Percentiles rank a stretch among this genome's conserved stretches.
Conservation (phyloP, 2,797 vertebrate genomes). For the Sciurus vulgaris region DNA sequence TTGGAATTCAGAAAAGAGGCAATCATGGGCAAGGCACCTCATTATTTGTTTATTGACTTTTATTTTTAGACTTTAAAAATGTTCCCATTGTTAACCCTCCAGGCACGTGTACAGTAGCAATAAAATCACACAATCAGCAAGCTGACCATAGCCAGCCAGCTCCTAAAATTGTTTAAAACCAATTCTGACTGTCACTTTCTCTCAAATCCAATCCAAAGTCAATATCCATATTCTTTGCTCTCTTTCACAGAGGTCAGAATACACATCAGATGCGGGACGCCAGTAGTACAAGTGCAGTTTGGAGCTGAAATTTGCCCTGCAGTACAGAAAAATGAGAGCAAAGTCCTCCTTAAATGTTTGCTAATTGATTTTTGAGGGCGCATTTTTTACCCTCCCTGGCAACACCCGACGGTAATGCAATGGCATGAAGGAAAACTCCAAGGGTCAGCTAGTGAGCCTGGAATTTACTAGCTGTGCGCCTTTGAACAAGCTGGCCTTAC, state of each 20-base stretch:
- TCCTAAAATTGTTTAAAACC: not conserved
- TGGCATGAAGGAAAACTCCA: not conserved
- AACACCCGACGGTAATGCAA: not conserved
- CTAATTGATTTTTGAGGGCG: not conserved
- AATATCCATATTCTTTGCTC: not conserved
- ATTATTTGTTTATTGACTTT: conserved; percentile 35
- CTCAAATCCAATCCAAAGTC: not conserved
- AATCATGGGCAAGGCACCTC: not conserved
- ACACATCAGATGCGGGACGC: no score
- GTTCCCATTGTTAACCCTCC: not conserved
- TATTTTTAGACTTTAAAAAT: conserved; percentile 64
- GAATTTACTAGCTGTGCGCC: no score
- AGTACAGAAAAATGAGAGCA: not conserved
- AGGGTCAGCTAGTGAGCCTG: accelerated
- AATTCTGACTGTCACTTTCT: not conserved
- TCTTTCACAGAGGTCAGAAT: not conserved
- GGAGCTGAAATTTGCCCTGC: not conserved
- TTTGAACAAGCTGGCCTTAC: not conserved
- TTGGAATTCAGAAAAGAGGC: not conserved
- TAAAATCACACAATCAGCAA: not conserved
- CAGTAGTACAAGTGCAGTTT: accelerated
- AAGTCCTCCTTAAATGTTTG: not conserved
- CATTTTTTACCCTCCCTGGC: not conserved
- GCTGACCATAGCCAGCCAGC: not conserved
- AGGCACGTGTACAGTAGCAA: not conserved